Evolutionary conservation across 2,888 invertebrate species (phyloP), one percentile per base, ranked within the genome.

Genomic region (Drosophila subquinaria): DNA sequence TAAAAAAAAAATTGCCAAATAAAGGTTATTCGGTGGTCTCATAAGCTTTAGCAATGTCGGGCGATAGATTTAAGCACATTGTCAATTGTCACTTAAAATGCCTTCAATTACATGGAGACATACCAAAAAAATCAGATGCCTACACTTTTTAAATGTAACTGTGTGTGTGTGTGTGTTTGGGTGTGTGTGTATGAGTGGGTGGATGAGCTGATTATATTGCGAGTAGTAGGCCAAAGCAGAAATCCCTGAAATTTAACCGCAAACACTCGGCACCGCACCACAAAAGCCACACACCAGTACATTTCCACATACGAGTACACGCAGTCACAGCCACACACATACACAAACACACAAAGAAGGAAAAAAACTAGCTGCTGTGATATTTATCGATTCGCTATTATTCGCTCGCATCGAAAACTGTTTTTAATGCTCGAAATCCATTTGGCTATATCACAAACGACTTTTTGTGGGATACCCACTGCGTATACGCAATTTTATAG

Each of bases 351-450:
- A 47, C 51, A 51, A 4, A 53, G 40, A n/a, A 50, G 4, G 40
- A 59, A 42, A 47, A 52, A 51, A 47, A 47, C 57, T 57, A 47
- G 47, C 35, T 73, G 59, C 45, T 64, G 42, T 53, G 61, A 53
- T 76, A 66, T 85, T 71, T 80, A 88, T 82, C 82, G 80, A 71
- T 85, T 85, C 57, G 60, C 62, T 52, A 65, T 77, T 69, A 71
- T 71, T 65, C 45, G 53, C 50, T 50, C 56, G 60, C 52, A 53
- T 52, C 43, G 51, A 64, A 82, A 82, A 73, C 73, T 53, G 71
- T 82, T 85, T 85, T 85, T 73, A 84, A 82, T 88, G 71, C 50
- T 51, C 45, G 15, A 59, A 73, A 80, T 80, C 71, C 73, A 85
- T 76, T 80, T 76, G 43, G 33, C 43, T 61, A 45, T 60, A 65